Evolutionary conservation across 2,888 invertebrate species (phyloP), one percentile per base, ranked within the genome.

Genomic region (Galeopsomyia nigrocyanea): DNA sequence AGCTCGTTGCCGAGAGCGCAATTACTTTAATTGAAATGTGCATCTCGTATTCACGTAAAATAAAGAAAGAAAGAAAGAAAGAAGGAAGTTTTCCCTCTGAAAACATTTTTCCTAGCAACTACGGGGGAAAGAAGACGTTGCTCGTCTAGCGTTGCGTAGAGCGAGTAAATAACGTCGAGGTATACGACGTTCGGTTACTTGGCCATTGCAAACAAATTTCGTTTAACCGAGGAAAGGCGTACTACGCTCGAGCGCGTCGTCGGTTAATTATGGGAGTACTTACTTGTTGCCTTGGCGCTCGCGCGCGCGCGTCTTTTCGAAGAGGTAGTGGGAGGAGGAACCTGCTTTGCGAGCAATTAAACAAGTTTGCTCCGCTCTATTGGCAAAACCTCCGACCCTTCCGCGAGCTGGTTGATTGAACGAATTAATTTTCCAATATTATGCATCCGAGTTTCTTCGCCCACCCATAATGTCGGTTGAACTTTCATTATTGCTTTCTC

Each of bases 381-480:
- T 21, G 19, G 13, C 51, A 46, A 47, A 39, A 50, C 21, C 31
- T 47, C 26, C 39, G 22, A 7, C 14, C 39, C 39, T 39, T 39
- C 39, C 39, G 13, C 50, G 39, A 65, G 58, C 47, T n/a, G 10
- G 58, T 22, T 19, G 46, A 63, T 17, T 39, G 55, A 58, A 68
- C 60, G 61, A 62, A 69, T 73, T 69, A 68, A 73, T 65, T 69
- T 64, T 62, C 51, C 68, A 57, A 68, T 73, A 61, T 60, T 19
- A 65, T 68, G 50, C 50, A 69, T 68, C 51, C 9, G n/a, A n/a
- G 17, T 0, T 39, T 16, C 50, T 50, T 22, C 31, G 1, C 22
- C 10, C 19, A 31, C 14, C 14, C 9, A 0, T n/a, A n/a, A n/a
- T n/a, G n/a, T n/a, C n/a, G n/a, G n/a, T 39, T n/a, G 10, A 14